A percentile compares a stretch with the other conserved stretches of the same genome.
Evolutionary conservation across 2,113 vertebrate species (phyloP).

Genomic region (Dicaeum eximium): DNA sequence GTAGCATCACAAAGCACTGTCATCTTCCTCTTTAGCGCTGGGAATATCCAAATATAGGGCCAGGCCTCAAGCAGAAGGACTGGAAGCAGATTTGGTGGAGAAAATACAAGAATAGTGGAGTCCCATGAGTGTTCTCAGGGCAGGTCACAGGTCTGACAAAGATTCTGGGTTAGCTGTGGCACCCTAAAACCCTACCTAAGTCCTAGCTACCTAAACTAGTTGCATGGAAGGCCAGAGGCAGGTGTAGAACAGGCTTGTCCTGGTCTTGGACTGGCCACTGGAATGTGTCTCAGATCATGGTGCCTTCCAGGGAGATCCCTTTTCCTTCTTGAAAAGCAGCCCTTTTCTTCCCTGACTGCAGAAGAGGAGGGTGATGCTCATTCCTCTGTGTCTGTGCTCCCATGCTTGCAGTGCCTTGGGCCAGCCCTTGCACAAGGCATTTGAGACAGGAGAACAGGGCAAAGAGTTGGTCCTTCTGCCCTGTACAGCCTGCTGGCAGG

Average conservation of each 20-base stretch:
- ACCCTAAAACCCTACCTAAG: neutral
- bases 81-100: neutral
- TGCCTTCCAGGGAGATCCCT: neutral
- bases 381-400: neutral
- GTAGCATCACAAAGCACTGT: accelerated
- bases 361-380: neutral
- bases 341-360: neutral
- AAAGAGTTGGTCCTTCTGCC: neutral
- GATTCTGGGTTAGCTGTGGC: neutral
- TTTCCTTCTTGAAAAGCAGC: neutral
- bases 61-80: neutral
- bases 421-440: neutral
- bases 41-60: neutral
- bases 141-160: accelerated
- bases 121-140: neutral
- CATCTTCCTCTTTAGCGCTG: neutral
- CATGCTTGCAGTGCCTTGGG: neutral
- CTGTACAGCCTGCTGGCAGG: neutral
- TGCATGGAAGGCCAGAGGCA: neutral
- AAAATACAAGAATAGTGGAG: neutral
- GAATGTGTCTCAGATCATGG: neutral
- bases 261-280: neutral
- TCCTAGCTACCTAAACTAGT: neutral
- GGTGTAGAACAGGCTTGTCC: neutral
- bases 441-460: neutral